Conservation (phyloP, 2,797 vertebrate species). For the Xiphophorus birchmanni region DNA sequence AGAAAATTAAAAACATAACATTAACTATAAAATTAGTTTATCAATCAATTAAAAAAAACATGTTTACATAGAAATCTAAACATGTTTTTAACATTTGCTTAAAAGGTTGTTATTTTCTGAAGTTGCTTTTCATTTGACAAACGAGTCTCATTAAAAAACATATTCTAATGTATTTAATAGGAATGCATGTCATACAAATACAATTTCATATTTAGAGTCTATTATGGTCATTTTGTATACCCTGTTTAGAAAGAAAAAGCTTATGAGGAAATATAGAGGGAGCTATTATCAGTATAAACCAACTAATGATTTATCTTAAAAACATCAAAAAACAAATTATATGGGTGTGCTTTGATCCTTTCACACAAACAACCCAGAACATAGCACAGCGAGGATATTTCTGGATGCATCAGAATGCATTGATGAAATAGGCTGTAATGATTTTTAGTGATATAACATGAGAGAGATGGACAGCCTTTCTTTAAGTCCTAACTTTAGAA, state of each 20-base stretch:
- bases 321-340: background rate
- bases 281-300: background rate
- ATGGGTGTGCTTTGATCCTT: background rate
- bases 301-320: background rate
- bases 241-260: background rate
- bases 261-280: background rate
- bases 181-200: background rate
- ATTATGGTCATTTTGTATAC: background rate
- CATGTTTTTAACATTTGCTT: background rate
- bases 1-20: background rate
- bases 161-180: background rate
- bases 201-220: background rate
- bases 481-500: conserved; percentile 20
- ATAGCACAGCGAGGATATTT: background rate
- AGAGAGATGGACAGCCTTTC: conserved; percentile 38
- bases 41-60: background rate
- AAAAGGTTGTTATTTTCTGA: background rate
- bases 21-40: background rate
- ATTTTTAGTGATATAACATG: conserved; percentile 48
- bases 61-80: background rate
- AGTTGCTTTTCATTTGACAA: background rate
- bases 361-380: background rate
- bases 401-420: background rate
- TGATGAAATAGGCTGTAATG: conserved; percentile 33
- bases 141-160: too few species aligned